phyloP scores from a whole-genome alignment of 64 coral and sea anemone species.

The Actinia tenebrosa region DNA sequence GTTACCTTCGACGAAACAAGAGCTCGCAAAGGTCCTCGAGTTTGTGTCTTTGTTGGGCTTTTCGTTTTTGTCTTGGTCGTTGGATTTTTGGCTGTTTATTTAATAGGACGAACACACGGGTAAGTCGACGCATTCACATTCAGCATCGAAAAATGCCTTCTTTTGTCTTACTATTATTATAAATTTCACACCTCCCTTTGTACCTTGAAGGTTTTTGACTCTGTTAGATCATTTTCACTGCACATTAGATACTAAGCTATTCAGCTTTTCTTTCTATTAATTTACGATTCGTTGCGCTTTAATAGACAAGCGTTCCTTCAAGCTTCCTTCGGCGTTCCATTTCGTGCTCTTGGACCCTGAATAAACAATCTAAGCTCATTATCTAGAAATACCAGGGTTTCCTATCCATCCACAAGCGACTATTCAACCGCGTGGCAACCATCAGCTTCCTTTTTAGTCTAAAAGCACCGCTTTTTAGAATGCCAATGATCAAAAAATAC shows the following conservation, averaged over 20 bases:
- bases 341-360: not conserved
- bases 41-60: constrained; percentile 43
- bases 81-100: constrained; percentile 54
- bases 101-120: constrained; percentile 43
- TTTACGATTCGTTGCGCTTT: not conserved
- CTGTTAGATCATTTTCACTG: not conserved
- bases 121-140: not conserved
- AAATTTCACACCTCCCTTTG: not conserved
- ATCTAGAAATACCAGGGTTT: constrained; percentile 11
- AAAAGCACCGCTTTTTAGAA: not conserved
- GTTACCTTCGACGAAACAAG: constrained; percentile 24
- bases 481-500: not conserved
- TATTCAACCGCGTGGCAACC: not conserved
- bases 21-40: constrained; percentile 31
- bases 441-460: not conserved
- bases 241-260: not conserved
- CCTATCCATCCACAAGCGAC: not conserved
- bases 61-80: constrained; percentile 38
- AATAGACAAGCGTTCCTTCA: not conserved
- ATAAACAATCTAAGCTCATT: constrained; percentile 20
- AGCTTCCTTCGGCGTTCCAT: not conserved
- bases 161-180: not conserved
- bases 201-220: not conserved
- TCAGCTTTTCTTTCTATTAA: not conserved
- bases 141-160: not conserved